Evolutionary conservation across 2,797 vertebrate species (phyloP).

Genomic region (Tapirus indicus): DNA sequence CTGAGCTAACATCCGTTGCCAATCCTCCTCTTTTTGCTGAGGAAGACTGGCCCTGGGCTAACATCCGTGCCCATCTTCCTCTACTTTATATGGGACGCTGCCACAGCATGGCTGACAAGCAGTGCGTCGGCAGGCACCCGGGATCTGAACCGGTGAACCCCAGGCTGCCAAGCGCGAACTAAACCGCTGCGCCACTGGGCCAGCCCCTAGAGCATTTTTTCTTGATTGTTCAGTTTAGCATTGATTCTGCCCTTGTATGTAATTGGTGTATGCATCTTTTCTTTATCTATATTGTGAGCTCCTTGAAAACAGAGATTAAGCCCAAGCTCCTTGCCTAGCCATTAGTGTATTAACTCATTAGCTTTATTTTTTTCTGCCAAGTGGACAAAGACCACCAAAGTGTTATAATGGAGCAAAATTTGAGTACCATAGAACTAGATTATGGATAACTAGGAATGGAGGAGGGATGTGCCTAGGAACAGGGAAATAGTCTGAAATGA

Average conservation of each 20-base stretch:
- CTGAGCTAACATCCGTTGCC: too few relatives aligned
- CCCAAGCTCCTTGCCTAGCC: slow-evolving; percentile 7
- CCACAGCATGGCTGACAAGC: too few relatives aligned
- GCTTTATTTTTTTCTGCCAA: slow-evolving; percentile 44
- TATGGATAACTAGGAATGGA: slow-evolving; percentile 32
- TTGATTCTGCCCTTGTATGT: slow-evolving; percentile 26
- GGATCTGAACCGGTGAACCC: too few relatives aligned
- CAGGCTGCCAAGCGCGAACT: too few relatives aligned
- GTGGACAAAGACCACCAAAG: slow-evolving; percentile 21
- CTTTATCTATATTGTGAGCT: not conserved
- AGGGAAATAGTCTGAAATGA: slow-evolving; percentile 38
- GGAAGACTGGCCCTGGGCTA: too few relatives aligned
- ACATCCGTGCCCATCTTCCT: too few relatives aligned
- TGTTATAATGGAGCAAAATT: slow-evolving; percentile 44
- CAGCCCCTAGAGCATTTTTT: slow-evolving; percentile 9
- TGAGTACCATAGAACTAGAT: slow-evolving; percentile 1
- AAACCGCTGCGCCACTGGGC: too few relatives aligned
- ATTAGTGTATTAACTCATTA: not conserved
- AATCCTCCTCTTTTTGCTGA: too few relatives aligned
- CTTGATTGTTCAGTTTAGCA: slow-evolving; percentile 38
- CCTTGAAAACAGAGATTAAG: slow-evolving; percentile 56
- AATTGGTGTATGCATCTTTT: slow-evolving; percentile 48
- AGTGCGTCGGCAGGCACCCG: too few relatives aligned
- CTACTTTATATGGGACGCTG: too few relatives aligned
- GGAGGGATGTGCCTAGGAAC: not conserved